A percentile compares a stretch with the other conserved stretches of the same genome.
These are phyloP conservation scores for Poeciliopsis presidionis DNA, from an alignment of 2,797 vertebrate genomes.

Conservation along the genomic window DNA sequence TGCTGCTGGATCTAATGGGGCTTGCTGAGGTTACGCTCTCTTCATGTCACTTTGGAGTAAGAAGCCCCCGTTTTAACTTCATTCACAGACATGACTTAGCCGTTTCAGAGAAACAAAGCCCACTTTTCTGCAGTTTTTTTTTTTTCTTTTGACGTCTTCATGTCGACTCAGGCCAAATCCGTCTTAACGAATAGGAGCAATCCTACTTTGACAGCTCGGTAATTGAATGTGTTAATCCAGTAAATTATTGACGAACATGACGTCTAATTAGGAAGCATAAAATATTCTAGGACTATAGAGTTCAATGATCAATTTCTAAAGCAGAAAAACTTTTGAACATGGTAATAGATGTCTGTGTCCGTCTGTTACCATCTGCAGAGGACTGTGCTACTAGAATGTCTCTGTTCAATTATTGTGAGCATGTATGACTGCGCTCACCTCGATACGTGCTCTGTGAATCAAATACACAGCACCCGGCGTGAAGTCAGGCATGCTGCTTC, in stretches of 20 bases:
- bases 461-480: slow-evolving; percentile 13
- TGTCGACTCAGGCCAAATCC: slow-evolving; percentile 10
- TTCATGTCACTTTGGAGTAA: slow-evolving; percentile 43
- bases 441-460: slow-evolving; percentile 10
- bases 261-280: not conserved
- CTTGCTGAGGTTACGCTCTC: slow-evolving; percentile 36
- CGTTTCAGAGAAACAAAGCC: slow-evolving; percentile 22
- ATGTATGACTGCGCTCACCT: not conserved
- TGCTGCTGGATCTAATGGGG: slow-evolving; percentile 24
- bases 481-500: slow-evolving; percentile 34
- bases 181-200: slow-evolving; percentile 47
- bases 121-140: slow-evolving; percentile 40
- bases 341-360: not conserved
- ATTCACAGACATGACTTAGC: slow-evolving; percentile 35
- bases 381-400: not conserved
- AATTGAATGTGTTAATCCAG: not conserved
- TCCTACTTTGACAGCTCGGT: not conserved
- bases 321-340: not conserved
- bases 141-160: not conserved
- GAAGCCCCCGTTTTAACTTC: slow-evolving; percentile 27
- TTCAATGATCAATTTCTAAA: not conserved
- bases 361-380: not conserved
- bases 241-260: not conserved
- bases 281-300: not conserved
- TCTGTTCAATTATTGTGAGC: not conserved